These are phyloP conservation scores for Thera obeliscata DNA, from an alignment of 2,888 invertebrate genomes.

Conservation along the genomic window DNA sequence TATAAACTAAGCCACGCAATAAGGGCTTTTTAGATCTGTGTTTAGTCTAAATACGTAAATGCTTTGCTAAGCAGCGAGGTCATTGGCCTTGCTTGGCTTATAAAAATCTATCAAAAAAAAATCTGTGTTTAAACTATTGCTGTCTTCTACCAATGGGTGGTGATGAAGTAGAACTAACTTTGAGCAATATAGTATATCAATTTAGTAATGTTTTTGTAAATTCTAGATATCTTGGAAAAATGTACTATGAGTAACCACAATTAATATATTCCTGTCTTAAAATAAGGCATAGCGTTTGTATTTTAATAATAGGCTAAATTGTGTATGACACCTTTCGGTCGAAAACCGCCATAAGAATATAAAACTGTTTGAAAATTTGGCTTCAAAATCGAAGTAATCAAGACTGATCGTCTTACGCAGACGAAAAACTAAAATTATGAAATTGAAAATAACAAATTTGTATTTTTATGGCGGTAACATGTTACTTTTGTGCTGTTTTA, in stretches of 20 bases:
- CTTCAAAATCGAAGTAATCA: conserved; percentile 4
- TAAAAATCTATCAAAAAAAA: too few species aligned
- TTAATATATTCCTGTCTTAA: conserved; percentile 22
- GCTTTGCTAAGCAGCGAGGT: too few species aligned
- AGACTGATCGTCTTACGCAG: conserved; percentile 28
- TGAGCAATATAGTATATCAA: too few species aligned
- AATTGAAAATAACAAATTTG: conserved; percentile 48
- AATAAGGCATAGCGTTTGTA: conserved; percentile 26
- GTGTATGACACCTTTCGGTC: conserved; percentile 44
- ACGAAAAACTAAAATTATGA: conserved; percentile 17
- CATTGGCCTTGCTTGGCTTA: too few species aligned
- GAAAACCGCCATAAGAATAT: conserved; percentile 40
- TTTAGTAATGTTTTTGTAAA: neutral
- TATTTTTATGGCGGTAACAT: conserved; percentile 56
- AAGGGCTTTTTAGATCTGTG: neutral
- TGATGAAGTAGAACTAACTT: too few species aligned
- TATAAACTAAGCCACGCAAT: neutral
- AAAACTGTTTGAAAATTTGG: conserved; percentile 38
- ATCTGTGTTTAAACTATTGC: too few species aligned
- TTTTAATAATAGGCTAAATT: conserved; percentile 29
- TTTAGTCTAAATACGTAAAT: too few species aligned
- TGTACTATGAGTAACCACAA: conserved; percentile 14
- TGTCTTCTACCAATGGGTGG: too few species aligned
- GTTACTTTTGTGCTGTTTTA: conserved; percentile 41
- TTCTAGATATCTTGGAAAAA: neutral